A percentile compares a stretch with the other conserved stretches of the same genome.
Conservation (phyloP, 2,888 invertebrate species). For the Yponomeuta cagnagella region DNA sequence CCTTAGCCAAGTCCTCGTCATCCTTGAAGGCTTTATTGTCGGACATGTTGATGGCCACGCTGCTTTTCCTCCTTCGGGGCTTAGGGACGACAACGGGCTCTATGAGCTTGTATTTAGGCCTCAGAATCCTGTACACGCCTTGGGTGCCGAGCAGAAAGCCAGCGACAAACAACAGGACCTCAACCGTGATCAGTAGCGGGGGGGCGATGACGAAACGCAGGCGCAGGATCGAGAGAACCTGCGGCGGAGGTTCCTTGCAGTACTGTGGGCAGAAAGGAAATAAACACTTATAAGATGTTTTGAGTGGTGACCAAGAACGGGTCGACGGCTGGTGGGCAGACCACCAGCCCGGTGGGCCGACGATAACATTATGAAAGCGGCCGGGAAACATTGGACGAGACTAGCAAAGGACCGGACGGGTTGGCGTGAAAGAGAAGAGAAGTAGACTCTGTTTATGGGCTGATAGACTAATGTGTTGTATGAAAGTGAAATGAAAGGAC, state of each 20-base stretch:
- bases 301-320: not conserved
- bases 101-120: conserved; percentile 47
- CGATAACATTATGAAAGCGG: no score
- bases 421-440: no score
- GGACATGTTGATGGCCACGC: conserved; percentile 39
- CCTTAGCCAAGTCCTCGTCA: conserved; percentile 47
- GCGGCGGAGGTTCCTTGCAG: conserved; percentile 55
- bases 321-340: no score
- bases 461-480: no score
- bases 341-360: no score
- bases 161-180: conserved; percentile 56
- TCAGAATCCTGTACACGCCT: conserved; percentile 48
- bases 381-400: no score
- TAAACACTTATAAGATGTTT: not conserved
- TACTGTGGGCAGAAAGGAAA: conserved; percentile 36
- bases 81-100: conserved; percentile 25
- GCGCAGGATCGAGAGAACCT: conserved; percentile 55
- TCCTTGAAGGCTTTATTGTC: conserved; percentile 43
- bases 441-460: no score
- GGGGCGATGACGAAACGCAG: conserved; percentile 71
- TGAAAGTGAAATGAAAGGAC: no score
- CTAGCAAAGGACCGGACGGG: no score
- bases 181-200: conserved; percentile 58
- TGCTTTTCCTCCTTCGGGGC: conserved; percentile 35
- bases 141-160: conserved; percentile 62